These are phyloP conservation scores for Pollachius pollachius DNA, from an alignment of 2,113 vertebrate genomes.

Conservation along the genomic window DNA sequence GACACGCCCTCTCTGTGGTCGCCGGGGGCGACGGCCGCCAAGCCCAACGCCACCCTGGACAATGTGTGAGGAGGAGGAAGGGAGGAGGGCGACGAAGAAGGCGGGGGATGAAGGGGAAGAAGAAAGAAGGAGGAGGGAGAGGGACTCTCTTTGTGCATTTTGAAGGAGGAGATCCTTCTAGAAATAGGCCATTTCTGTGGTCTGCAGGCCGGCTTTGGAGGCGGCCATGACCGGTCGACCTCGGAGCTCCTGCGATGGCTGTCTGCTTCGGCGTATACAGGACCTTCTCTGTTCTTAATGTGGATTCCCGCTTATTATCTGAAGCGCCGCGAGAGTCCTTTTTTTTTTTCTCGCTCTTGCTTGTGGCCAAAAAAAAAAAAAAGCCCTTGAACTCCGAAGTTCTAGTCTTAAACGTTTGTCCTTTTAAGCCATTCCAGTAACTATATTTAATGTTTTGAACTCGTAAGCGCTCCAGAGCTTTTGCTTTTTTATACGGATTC, in stretches of 20 bases:
- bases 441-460: conserved; percentile 65
- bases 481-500: conserved; percentile 32
- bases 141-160: conserved; percentile 47
- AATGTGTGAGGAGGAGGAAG: conserved; percentile 22
- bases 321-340: conserved; percentile 48
- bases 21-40: conserved; percentile 1
- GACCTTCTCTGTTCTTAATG: conserved; percentile 34
- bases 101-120: too few species aligned
- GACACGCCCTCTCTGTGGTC: conserved; percentile 63
- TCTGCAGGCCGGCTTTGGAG: conserved; percentile 56
- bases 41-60: conserved; percentile 31
- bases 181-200: conserved; percentile 75
- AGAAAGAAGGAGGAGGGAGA: conserved; percentile 22
- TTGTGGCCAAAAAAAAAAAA: conserved; percentile 22
- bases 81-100: too few species aligned
- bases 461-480: conserved; percentile 46
- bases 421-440: conserved; percentile 58
- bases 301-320: conserved; percentile 67
- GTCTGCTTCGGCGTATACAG: conserved; percentile 60
- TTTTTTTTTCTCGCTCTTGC: conserved; percentile 28
- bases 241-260: conserved; percentile 55
- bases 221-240: conserved; percentile 52
- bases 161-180: conserved; percentile 59
- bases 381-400: conserved; percentile 56
- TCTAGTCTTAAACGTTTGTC: conserved; percentile 54